Percentiles rank a stretch among this genome's conserved stretches.
Evolutionary conservation across 2,888 invertebrate species (phyloP).

Genomic region (Macropis europaea): DNA sequence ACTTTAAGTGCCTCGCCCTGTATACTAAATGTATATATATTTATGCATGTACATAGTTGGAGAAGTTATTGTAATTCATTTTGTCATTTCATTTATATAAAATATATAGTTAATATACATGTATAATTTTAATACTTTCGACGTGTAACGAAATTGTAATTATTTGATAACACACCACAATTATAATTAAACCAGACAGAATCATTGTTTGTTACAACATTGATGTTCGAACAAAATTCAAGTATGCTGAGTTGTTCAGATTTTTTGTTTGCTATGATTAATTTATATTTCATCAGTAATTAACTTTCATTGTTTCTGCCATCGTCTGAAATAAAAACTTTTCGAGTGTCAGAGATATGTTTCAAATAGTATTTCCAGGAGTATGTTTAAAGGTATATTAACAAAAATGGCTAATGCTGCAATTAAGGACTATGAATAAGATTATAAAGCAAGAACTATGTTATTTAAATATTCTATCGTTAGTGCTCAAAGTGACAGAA

Average conservation of each 20-base stretch:
- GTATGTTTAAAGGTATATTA: constrained; percentile 39
- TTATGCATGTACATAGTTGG: constrained; percentile 49
- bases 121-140: constrained; percentile 27
- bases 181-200: constrained; percentile 50
- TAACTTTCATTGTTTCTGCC: neutral
- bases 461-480: constrained; percentile 45
- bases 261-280: neutral
- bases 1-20: constrained; percentile 41
- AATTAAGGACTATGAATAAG: constrained; percentile 23
- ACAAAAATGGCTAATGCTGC: constrained; percentile 34
- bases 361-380: constrained; percentile 41
- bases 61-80: constrained; percentile 14
- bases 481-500: constrained; percentile 27
- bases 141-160: constrained; percentile 55
- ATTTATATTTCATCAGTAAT: neutral
- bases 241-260: neutral
- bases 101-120: constrained; percentile 21
- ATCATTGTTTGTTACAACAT: constrained; percentile 2
- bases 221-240: neutral
- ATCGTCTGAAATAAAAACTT: constrained; percentile 6
- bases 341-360: constrained; percentile 44
- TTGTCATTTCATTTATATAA: neutral
- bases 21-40: constrained; percentile 55
- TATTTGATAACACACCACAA: constrained; percentile 68
- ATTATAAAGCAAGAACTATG: constrained; percentile 13